Evolutionary conservation across 2,797 vertebrate species (phyloP).

Genomic region (Ambastaia sidthimunki): DNA sequence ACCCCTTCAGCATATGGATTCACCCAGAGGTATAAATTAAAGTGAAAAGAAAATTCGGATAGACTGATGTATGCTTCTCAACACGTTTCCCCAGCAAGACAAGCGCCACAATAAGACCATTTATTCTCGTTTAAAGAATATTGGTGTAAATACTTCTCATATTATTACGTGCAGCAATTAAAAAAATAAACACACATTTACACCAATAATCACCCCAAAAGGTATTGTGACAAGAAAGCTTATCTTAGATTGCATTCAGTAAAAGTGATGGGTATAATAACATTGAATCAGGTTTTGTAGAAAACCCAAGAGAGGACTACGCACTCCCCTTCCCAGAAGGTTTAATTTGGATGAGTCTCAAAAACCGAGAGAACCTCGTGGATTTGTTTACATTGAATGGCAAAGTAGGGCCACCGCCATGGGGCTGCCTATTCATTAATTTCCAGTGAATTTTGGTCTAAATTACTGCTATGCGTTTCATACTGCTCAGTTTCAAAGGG

Average conservation of each 20-base stretch:
- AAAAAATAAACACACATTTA: conserved; percentile 1
- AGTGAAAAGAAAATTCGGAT: conserved; percentile 53
- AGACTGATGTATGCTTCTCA: conserved; percentile 28
- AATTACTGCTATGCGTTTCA: conserved; percentile 90
- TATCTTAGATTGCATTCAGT: conserved; percentile 19
- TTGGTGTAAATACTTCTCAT: background rate
- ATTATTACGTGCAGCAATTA: background rate
- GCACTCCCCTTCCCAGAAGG: conserved; percentile 77
- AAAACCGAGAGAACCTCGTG: conserved; percentile 90
- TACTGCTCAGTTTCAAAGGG: conserved; percentile 87
- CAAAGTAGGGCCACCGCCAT: conserved; percentile 88
- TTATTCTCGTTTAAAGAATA: conserved; percentile 30
- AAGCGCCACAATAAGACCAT: conserved; percentile 33
- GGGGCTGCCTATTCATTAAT: conserved; percentile 93
- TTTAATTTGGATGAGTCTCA: conserved; percentile 91
- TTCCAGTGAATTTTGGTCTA: conserved; percentile 93
- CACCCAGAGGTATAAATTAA: conserved; percentile 66
- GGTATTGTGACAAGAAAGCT: background rate
- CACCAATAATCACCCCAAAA: conserved; percentile 29
- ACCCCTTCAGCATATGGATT: conserved; percentile 63
- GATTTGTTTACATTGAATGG: conserved; percentile 96
- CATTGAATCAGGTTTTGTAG: conserved; percentile 50
- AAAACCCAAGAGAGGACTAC: conserved; percentile 68
- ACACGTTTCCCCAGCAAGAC: background rate
- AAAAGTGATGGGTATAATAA: conserved; percentile 53